Evolutionary conservation across 2,888 invertebrate genomes (phyloP), one percentile per base, ranked within the genome.

Genomic region (Prosapia bicincta): DNA sequence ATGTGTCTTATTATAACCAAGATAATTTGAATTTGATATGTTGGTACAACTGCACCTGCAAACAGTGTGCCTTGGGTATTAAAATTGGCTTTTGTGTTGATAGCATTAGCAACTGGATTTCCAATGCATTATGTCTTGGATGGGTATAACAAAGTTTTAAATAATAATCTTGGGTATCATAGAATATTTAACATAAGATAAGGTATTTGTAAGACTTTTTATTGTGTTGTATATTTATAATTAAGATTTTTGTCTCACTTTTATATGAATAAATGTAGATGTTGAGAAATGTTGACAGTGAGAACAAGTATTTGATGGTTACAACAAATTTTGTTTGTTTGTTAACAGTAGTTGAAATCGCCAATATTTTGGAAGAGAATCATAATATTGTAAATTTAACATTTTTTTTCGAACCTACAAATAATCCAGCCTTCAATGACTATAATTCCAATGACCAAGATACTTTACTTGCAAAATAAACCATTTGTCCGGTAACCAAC

Each of bases 391-490:
- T 38, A 13, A 15, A 38, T 38, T 15, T 15, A 10, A 13, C 15
- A 15, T 38, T 38, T 38, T 38, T 13, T 38, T 13, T 38, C 9
- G 38, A 38, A 13, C 38, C 38, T 13, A 9, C 38, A 2, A 15
- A 38, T 13, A 38, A 38, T 7, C 38, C 3, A 15, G 38, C 38
- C 38, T 15, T 38, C 38, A 38, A 15, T 38, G 38, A 38, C 66
- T 28, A 15, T 65, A 66, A 24, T 70, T 38, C 13, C 30, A 66
- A 69, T 75, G 70, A 15, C 54, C 15, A 26, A 66, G 75, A 66
- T 71, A 66, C 66, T n/a, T n/a, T n/a, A n/a, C n/a, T n/a, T n/a
- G n/a, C n/a, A 75, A 70, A 10, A 65, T 24, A 38, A 66, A 65
- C 15, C 32, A 24, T 65, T 75, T 75, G 67, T 38, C 38, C 38